These are phyloP conservation scores for Beroe forskalii DNA, from an alignment of 37 sponge, comb jelly and placozoan species.

Conservation along the genomic window DNA sequence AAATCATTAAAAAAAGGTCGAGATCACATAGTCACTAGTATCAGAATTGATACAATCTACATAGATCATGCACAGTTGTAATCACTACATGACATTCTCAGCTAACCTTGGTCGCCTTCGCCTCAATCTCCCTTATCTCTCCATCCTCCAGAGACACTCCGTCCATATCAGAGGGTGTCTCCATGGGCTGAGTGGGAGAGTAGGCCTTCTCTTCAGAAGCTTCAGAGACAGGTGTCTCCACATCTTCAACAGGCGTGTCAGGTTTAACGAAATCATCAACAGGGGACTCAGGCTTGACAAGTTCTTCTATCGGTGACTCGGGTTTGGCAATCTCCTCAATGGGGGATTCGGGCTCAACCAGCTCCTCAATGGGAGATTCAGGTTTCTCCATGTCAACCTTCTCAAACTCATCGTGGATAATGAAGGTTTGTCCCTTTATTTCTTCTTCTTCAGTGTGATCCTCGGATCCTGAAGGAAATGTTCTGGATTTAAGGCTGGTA, in stretches of 20 bases:
- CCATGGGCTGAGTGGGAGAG: background rate
- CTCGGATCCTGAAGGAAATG: too few relatives aligned
- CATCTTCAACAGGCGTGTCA: background rate
- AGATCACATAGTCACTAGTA: too few relatives aligned
- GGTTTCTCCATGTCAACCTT: slow-evolving; percentile 3
- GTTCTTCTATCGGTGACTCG: background rate
- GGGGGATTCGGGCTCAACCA: background rate
- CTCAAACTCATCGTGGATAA: background rate
- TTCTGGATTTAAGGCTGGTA: too few relatives aligned
- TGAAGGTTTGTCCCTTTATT: too few relatives aligned
- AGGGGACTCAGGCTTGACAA: background rate
- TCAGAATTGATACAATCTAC: too few relatives aligned
- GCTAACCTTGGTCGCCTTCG: too few relatives aligned
- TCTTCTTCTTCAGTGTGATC: too few relatives aligned
- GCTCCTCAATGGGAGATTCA: background rate
- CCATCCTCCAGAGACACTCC: background rate
- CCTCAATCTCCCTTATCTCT: background rate
- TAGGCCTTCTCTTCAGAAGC: background rate
- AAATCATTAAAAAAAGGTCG: too few relatives aligned
- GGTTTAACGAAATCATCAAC: background rate
- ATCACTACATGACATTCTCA: too few relatives aligned
- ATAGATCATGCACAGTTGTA: too few relatives aligned
- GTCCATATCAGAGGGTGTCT: background rate
- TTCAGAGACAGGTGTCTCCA: too few relatives aligned
- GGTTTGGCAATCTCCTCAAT: background rate